Evolutionary conservation across 1,140 invertebrate genomes (phyloP).

Genomic region (Diachasmimorpha longicaudata): DNA sequence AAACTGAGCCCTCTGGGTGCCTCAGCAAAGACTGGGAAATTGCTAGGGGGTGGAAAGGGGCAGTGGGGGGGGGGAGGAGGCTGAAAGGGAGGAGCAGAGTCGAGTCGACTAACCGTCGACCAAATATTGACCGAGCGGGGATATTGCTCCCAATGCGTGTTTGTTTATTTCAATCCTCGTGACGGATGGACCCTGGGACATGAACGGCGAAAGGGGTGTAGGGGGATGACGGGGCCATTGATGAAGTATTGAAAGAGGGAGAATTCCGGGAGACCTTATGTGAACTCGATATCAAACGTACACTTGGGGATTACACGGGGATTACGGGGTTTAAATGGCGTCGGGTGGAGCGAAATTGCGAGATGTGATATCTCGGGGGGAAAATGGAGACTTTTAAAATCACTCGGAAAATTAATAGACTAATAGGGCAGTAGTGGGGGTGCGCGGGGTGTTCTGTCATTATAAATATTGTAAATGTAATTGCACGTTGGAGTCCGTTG

Average conservation of each 20-base stretch:
- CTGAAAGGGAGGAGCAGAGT: slow-evolving; percentile 38
- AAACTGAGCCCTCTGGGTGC: slow-evolving; percentile 5
- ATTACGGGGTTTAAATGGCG: background rate
- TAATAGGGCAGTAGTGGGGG: too few relatives aligned
- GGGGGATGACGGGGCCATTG: background rate
- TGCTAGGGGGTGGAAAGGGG: slow-evolving; percentile 10
- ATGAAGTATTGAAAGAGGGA: slow-evolving; percentile 3
- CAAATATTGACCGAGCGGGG: slow-evolving; percentile 63
- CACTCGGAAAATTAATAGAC: too few relatives aligned
- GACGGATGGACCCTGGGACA: slow-evolving; percentile 46
- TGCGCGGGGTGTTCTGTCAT: too few relatives aligned
- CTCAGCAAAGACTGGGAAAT: slow-evolving; percentile 21
- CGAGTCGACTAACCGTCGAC: slow-evolving; percentile 59
- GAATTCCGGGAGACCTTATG: background rate
- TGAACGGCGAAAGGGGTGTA: background rate
- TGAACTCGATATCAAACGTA: background rate
- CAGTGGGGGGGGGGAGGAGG: background rate
- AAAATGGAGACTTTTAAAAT: too few relatives aligned
- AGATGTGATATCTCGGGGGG: too few relatives aligned
- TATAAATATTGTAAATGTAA: too few relatives aligned
- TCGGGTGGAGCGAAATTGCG: too few relatives aligned
- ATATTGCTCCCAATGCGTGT: slow-evolving; percentile 63
- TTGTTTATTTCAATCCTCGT: slow-evolving; percentile 61
- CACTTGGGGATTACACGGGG: background rate
- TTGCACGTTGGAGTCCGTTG: too few relatives aligned